A percentile compares a stretch with the other conserved stretches of the same genome.
Evolutionary conservation across 2,797 vertebrate species (phyloP).

Genomic region (Pseudotriccus pelzelni): DNA sequence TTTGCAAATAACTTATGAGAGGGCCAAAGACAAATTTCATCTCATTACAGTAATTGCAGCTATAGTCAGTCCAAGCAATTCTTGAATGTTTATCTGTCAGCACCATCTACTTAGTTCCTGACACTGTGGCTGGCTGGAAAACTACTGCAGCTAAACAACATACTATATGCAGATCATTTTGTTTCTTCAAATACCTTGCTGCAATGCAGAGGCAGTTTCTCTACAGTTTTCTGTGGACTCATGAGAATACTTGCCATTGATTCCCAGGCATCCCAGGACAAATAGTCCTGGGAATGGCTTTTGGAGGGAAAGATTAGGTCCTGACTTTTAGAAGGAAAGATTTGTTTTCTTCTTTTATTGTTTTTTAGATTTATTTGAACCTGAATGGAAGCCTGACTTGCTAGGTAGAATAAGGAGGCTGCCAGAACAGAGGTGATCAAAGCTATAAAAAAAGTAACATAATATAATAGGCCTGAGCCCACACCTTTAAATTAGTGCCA

Average conservation of each 20-base stretch:
- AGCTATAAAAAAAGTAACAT: background rate
- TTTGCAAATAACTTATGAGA: constrained; percentile 22
- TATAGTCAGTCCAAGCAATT: background rate
- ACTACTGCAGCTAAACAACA: constrained; percentile 48
- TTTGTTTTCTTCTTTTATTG: background rate
- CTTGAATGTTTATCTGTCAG: constrained; percentile 27
- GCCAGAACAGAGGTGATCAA: background rate
- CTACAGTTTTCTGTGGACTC: background rate
- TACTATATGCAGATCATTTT: constrained; percentile 43
- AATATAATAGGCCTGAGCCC: background rate
- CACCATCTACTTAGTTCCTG: constrained; percentile 1
- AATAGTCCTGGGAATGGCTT: background rate
- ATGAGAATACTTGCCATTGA: background rate
- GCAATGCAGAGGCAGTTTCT: constrained; percentile 59
- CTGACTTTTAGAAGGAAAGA: background rate
- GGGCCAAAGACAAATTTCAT: background rate
- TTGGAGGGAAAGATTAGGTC: background rate
- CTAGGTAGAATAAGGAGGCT: background rate
- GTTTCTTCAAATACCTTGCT: constrained; percentile 44
- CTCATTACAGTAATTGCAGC: constrained; percentile 46
- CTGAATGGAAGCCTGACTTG: background rate
- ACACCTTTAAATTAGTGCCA: background rate
- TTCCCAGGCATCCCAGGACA: background rate
- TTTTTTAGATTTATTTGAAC: background rate
- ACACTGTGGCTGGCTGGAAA: constrained; percentile 7